Percentiles rank a stretch among this genome's conserved stretches.
phyloP scores from a whole-genome alignment of 2,888 invertebrate genomes.

The Philereme vetulata region DNA sequence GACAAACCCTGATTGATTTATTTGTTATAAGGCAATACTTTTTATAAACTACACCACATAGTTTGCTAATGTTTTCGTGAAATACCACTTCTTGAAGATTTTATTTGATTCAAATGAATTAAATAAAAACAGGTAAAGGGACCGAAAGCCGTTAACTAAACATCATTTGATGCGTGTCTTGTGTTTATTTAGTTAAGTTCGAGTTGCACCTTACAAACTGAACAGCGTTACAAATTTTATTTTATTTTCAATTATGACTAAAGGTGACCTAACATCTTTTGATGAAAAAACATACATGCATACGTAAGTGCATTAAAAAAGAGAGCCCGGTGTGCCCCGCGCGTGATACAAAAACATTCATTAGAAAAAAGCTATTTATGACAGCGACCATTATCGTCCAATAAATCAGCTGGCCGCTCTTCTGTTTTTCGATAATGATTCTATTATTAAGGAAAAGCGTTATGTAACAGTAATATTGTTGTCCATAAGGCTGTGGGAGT shows the following conservation, averaged over 20 bases:
- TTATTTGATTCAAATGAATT: not conserved
- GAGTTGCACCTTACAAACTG: conserved; percentile 8
- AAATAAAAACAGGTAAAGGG: no score
- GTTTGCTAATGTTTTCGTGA: not conserved
- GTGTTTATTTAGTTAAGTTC: conserved; percentile 1
- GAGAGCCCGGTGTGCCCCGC: conserved; percentile 67
- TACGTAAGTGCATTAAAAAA: conserved; percentile 72
- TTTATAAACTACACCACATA: not conserved
- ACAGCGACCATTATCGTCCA: conserved; percentile 82
- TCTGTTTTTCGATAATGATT: conserved; percentile 84
- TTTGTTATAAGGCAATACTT: conserved; percentile 3
- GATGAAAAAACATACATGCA: conserved; percentile 60
- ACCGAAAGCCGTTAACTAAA: not conserved
- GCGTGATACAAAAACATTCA: conserved; percentile 71
- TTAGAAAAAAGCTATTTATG: conserved; percentile 83
- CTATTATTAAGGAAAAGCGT: conserved; percentile 84
- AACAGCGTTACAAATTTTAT: conserved; percentile 33
- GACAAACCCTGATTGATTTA: conserved; percentile 25
- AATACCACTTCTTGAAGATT: not conserved
- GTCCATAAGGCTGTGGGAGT: conserved; percentile 47
- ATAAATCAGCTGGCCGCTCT: conserved; percentile 84
- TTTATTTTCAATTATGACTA: conserved; percentile 54
- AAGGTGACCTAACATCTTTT: conserved; percentile 58
- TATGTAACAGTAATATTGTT: conserved; percentile 83
- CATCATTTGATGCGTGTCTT: not conserved